These are phyloP conservation scores for Apotomis capreana DNA, from an alignment of 2,888 invertebrate genomes.

Conservation along the genomic window DNA sequence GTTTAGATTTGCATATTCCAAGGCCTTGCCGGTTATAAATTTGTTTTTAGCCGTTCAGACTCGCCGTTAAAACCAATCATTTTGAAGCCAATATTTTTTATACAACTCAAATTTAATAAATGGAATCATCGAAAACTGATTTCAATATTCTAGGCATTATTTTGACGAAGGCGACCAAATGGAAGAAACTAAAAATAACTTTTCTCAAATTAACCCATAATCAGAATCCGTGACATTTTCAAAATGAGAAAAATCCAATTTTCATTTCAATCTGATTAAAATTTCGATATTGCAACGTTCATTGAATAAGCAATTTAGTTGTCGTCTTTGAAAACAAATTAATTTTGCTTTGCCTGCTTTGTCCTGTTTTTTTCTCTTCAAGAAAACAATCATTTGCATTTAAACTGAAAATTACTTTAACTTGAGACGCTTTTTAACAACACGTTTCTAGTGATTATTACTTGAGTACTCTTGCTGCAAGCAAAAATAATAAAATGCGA, in stretches of 20 bases:
- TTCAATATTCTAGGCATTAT: no score
- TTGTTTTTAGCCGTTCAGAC: no score
- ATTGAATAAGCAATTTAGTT: slow-evolving; percentile 36
- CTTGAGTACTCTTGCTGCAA: no score
- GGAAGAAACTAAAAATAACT: background rate
- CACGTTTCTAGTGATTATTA: background rate
- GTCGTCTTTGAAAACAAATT: slow-evolving; percentile 38
- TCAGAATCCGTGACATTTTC: background rate
- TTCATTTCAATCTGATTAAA: slow-evolving; percentile 29
- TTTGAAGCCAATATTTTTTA: no score
- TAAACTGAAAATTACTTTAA: slow-evolving; percentile 28
- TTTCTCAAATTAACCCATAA: background rate
- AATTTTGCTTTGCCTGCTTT: slow-evolving; percentile 23
- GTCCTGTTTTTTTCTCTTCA: slow-evolving; percentile 20
- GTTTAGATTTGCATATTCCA: no score
- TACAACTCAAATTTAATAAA: no score
- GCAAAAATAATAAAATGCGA: background rate
- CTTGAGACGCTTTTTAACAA: slow-evolving; percentile 15
- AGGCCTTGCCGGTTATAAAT: no score
- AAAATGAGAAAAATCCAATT: slow-evolving; percentile 11
- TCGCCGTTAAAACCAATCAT: no score
- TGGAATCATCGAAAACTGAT: no score
- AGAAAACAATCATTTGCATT: slow-evolving; percentile 33
- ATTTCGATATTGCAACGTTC: slow-evolving; percentile 32
- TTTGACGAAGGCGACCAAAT: background rate